Base-by-base conservation (phyloP, 2,113 vertebrate genomes). In the Xiphophorus maculatus region DNA sequence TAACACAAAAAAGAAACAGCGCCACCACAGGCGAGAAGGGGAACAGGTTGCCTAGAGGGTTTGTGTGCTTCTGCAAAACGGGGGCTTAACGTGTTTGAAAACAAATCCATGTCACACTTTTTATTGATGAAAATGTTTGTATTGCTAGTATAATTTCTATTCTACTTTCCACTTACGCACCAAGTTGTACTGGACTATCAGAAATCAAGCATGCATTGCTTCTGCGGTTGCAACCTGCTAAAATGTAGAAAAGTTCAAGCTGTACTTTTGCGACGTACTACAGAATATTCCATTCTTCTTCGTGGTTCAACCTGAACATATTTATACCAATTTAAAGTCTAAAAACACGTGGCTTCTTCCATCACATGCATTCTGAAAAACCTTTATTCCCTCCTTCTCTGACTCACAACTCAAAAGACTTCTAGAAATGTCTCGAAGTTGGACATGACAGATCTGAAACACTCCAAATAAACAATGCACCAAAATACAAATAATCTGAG, bases 401-500 rank as follows among this genome's bases (percentile, higher is more conserved):
- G 44, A 1, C 28, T 28, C 15, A 48, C 17, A 48, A 48, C 17
- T 48, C 44, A 48, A 48, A 58, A 25, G 51, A 58, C n/a, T 25
- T 58, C 51, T 10, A 58, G 25, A 25, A 58, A 25, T 3, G 22
- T 3, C 51, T 58, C 25, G n/a, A 58, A 10, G 22, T n/a, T 58
- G 51, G 5, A 54, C 22, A n/a, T 11, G 7, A 54, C 6, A 11
- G 15, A 7, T 6, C 51, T 10, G 25, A n/a, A 58, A 54, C 51
- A 10, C 48, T 25, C 48, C 44, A 35, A 44, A 84, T 30, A 78
- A 67, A 82, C 64, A 76, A 79, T 1, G 27, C 35, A 76, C 62
- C 63, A 51, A 84, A 79, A 83, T 81, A 77, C 27, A 69, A 54
- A 70, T 66, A 2, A 58, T 78, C 62, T 84, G 71, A 83, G 33